phyloP scores from a whole-genome alignment of 2,888 invertebrate genomes.

The Encarsia formosa region DNA sequence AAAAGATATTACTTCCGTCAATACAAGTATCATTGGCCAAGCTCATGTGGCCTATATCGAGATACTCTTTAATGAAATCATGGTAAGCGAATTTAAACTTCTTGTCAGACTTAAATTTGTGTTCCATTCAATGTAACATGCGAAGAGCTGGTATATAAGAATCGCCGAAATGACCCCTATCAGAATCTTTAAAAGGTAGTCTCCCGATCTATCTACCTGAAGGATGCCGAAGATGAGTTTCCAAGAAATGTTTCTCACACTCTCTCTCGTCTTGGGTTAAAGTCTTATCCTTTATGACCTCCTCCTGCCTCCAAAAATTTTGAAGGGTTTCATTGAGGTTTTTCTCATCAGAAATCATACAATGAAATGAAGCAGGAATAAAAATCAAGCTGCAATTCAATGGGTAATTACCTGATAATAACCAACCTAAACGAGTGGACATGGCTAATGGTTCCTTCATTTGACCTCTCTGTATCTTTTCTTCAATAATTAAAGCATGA shows the following conservation, averaged over 20 bases:
- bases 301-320: neutral
- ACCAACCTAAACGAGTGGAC: no score
- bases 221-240: neutral
- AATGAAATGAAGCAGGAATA: no score
- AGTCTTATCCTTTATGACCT: neutral
- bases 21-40: neutral
- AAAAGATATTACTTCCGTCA: neutral
- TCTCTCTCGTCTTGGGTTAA: neutral
- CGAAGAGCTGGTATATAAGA: constrained; percentile 30
- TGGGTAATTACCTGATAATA: no score
- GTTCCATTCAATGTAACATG: constrained; percentile 31
- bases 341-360: no score
- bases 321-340: neutral
- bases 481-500: no score
- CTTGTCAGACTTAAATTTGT: constrained; percentile 28
- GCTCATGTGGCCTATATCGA: constrained; percentile 21
- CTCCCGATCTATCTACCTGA: neutral
- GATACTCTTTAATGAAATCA: constrained; percentile 27
- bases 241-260: neutral
- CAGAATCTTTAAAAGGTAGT: neutral
- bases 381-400: no score
- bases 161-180: constrained; percentile 17
- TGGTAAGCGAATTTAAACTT: constrained; percentile 26
- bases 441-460: no score
- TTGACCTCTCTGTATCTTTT: no score